Base-by-base conservation (phyloP, 2,888 invertebrate species). In the Drosophila tripunctata region DNA sequence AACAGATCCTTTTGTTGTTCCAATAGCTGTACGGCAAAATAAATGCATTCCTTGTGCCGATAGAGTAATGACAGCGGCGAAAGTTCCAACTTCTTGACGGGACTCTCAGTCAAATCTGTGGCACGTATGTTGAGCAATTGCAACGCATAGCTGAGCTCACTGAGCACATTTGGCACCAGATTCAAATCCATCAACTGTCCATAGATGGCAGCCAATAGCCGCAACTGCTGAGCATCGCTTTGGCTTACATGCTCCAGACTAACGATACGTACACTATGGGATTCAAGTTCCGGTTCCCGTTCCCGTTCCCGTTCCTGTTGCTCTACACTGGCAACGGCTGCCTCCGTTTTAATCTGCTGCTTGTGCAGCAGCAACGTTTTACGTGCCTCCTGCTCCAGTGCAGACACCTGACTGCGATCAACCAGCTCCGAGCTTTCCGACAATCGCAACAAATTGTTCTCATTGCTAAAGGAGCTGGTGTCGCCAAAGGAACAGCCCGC, bases 1-100 rank as follows among this genome's bases (percentile, higher is more conserved):
- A 96, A 85, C 10, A 94, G 81, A n/a, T 91, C 88, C 35, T 92
- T 90, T 72, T 94, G 93, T 21, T 92, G 91, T 88, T 94, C 93
- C 22, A 97, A 90, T 1, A 95, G 93, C 57, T 93, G 92, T 0
- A 94, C 91, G 17, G 96, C 94, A 92, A 97, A 97, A 91, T 95
- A 96, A 2, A 96, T 93, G 78, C 95, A 94, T 87, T 97, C 78
- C 38, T 68, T 75, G 10, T 67, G 52, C 1, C 41, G 36, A 0
- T 41, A 15, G 0, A 82, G 33, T 0, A 62, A 4, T 0, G 50
- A 33, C 1, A 80, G 22, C 0, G 62, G 41, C 0, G 35, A 10
- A 4, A 31, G 1, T 4, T 14, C 10, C 8, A 14, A 2, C 1
- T 38, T n/a, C n/a, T n/a, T n/a, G n/a, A n/a, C 7, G 4, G 65